Conservation (phyloP, 2,888 invertebrate species). For the Calameuta pallipes region DNA sequence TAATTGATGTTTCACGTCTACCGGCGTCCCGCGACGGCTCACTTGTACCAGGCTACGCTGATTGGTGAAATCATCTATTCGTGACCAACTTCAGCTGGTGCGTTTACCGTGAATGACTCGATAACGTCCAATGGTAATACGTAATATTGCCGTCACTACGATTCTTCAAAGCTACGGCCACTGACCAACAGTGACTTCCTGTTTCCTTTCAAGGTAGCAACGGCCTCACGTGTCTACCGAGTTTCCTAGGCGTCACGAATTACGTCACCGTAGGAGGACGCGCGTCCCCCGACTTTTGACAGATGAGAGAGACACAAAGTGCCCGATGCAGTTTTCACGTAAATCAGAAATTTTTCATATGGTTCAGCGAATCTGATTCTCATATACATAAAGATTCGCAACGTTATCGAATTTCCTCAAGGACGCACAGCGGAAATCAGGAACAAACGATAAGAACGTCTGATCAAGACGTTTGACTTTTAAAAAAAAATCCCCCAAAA, state of each 20-base stretch:
- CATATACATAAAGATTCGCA: neutral
- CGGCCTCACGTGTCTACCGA: neutral
- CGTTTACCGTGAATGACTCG: neutral
- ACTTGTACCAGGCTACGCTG: no score
- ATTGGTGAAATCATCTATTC: no score
- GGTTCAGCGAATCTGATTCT: neutral
- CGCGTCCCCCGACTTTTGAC: neutral
- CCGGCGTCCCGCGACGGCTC: no score
- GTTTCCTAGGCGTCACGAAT: neutral
- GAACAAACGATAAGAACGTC: neutral
- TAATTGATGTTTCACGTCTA: no score
- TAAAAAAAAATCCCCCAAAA: neutral
- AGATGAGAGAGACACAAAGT: neutral
- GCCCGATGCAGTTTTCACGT: neutral
- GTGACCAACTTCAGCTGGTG: no score
- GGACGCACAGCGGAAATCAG: neutral
- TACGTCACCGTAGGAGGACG: neutral
- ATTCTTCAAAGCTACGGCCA: neutral
- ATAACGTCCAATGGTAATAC: neutral
- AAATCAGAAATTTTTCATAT: neutral
- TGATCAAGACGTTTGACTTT: no score
- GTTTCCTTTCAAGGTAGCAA: slow-evolving; percentile 7
- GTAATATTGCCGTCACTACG: neutral
- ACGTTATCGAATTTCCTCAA: neutral
- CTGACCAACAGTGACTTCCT: neutral